Base-by-base conservation (phyloP, 2,888 invertebrate genomes). In the Atrina japonica region DNA sequence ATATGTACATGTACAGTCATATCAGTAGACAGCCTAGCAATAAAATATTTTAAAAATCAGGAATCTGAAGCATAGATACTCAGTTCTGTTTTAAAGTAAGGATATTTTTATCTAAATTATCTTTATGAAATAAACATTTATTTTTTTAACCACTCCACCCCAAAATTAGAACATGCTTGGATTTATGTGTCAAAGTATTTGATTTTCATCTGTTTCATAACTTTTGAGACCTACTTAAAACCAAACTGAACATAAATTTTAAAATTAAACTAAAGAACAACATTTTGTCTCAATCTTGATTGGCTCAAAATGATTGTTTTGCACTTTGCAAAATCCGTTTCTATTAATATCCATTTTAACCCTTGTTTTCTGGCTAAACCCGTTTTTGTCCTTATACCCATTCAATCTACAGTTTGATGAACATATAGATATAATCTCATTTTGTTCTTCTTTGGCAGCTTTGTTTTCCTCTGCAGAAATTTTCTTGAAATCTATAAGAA, bases 241-340 rank as follows among this genome's bases (percentile, higher is more conserved):
- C 11, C n/a, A 25, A 23, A 21, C 18, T 29, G 16, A 29, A 25
- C 21, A 30, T n/a, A 29, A 35, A 55, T 3, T 5, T 9, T 18
- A 40, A 16, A 30, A n/a, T 56, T 67, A 87, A 47, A 87, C 83
- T 14, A 87, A 78, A 45, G 87, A 86, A 66, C 87, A 87, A 70
- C 87, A 87, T 70, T 85, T 87, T 43, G 85, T 82, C 61, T 85
- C 84, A 18, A 83, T 70, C 55, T 81, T 78, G 14, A 82, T 73
- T 18, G 77, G 72, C 9, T 75, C 67, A 29, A 73, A 59, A 21
- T 73, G 60, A 29, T 74, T 66, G 43, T 72, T 66, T 16, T 78
- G 69, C 49, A 75, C 63, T 53, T 82, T 83, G 70, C 81, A 76
- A 56, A 75, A 72, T 60, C 81, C 80, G 71, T 84, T 85, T 56